A percentile compares a stretch with the other conserved stretches of the same genome.
Evolutionary conservation across 2,113 vertebrate genomes (phyloP).

Genomic region (Gorsachius goisagi): DNA sequence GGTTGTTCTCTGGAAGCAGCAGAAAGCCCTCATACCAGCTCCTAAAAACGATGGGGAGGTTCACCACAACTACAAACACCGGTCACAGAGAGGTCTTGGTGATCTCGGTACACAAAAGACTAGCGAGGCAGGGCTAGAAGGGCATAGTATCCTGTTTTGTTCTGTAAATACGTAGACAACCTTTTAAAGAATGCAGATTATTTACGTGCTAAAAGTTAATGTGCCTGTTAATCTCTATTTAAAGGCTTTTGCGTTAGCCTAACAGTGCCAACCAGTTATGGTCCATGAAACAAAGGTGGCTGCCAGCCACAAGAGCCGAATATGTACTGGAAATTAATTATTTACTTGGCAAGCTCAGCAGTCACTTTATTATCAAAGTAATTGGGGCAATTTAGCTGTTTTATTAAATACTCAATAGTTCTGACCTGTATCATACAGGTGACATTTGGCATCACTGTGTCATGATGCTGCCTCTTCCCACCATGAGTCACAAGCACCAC

Average conservation of each 20-base stretch:
- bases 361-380: neutral
- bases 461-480: neutral
- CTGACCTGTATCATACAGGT: neutral
- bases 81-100: neutral
- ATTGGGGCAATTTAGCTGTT: neutral
- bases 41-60: neutral
- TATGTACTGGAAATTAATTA: constrained; percentile 16
- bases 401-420: constrained; percentile 19
- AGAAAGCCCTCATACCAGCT: neutral
- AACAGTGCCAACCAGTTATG: neutral
- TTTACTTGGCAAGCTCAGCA: constrained; percentile 38
- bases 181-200: neutral
- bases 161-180: neutral
- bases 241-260: neutral
- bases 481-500: neutral
- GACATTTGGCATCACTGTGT: neutral
- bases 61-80: accelerated
- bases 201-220: neutral
- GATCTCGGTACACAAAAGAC: neutral
- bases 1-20: neutral
- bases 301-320: constrained; percentile 19
- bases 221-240: neutral
- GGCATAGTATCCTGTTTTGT: neutral
- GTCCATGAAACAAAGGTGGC: neutral
- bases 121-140: neutral